Evolutionary conservation across 2,797 vertebrate genomes (phyloP).

Genomic region (Fratercula arctica): DNA sequence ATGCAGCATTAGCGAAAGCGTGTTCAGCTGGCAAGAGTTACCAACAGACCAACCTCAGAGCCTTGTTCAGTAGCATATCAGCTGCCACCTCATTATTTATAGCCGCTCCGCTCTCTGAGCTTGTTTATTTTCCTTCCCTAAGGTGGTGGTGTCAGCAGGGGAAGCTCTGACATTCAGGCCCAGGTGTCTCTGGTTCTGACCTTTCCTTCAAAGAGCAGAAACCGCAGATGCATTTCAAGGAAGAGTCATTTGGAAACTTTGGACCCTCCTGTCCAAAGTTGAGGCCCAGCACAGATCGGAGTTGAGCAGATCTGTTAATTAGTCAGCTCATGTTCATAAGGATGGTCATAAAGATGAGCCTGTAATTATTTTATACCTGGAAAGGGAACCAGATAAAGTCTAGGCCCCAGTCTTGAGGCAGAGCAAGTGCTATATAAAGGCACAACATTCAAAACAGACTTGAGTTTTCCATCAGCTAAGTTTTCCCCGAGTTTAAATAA

Average conservation of each 20-base stretch:
- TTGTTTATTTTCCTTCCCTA: constrained; percentile 43
- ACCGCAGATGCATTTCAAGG: neutral
- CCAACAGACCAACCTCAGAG: neutral
- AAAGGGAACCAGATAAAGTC: neutral
- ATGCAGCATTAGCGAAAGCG: neutral
- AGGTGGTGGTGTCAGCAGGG: constrained; percentile 23
- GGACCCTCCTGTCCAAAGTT: neutral
- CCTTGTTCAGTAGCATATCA: neutral
- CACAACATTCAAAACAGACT: neutral
- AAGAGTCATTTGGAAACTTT: neutral
- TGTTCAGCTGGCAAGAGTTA: neutral
- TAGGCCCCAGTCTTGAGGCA: neutral
- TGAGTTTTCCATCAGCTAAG: neutral
- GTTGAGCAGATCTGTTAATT: neutral
- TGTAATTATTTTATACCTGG: neutral
- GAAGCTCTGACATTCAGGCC: constrained; percentile 42
- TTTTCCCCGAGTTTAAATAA: neutral
- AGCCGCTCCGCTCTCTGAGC: neutral
- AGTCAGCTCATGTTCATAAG: neutral
- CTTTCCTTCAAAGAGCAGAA: constrained; percentile 31
- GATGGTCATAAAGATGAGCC: neutral
- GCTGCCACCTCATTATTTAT: constrained; percentile 58
- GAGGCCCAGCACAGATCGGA: neutral
- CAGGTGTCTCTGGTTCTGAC: neutral
- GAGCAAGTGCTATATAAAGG: neutral